Base-by-base conservation (phyloP, 2,113 vertebrate species). In the Prochilodus magdalenae region DNA sequence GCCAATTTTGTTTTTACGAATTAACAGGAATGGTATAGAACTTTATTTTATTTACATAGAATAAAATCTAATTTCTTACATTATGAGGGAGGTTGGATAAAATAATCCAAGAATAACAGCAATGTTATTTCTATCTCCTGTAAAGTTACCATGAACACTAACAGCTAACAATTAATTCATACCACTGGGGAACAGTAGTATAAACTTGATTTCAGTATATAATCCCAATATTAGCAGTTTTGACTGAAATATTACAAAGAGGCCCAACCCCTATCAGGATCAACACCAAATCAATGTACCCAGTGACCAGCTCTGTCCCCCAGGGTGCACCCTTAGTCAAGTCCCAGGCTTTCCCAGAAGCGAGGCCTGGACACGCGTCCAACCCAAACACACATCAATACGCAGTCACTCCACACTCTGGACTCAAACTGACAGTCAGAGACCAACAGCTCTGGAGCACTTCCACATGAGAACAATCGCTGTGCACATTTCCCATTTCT, bases 251-350 rank as follows among this genome's bases (percentile, higher is more conserved):
- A 24, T 24, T 70, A 0, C 66, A 67, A 70, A 60, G n/a, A 60
- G 57, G 24, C n/a, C 51, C 55, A 72, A 60, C 3, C n/a, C 36
- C 53, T 13, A n/a, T 29, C 36, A 59, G 13, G 18, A 1, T 5
- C 47, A 81, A 40, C 70, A 73, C 71, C 24, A 53, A 70, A 70
- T 57, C 60, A 36, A 11, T 33, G 15, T 26, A 67, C 83, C 80
- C 47, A 84, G 87, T 85, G 84, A 86, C 86, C 89, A 87, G 80
- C 82, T 85, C 49, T 79, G 88, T 90, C 91, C 89, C 90, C 91
- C 84, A 80, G 88, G 91, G 89, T 90, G 87, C 91, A 90, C 85
- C 88, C 89, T 81, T 78, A 87, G 76, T 80, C 86, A 90, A 90
- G 87, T 88, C 88, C 84, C 71, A 27, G 78, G 91, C 86, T 91